Evolutionary conservation across 2,888 invertebrate species (phyloP).

Genomic region (Acrobasis repandana): DNA sequence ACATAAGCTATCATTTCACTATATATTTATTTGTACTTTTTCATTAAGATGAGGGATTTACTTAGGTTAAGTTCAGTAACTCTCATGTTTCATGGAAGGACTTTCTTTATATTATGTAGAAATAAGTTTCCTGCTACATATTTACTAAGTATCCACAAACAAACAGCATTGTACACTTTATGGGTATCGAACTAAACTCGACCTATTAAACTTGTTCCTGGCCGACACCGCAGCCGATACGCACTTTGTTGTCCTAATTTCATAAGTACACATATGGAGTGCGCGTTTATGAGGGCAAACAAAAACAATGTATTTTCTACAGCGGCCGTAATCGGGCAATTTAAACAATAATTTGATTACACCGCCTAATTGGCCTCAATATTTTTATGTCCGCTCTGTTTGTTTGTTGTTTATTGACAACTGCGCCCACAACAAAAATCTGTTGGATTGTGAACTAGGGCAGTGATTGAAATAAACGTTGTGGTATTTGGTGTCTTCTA

Average conservation of each 20-base stretch:
- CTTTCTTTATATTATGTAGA: neutral
- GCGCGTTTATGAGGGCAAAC: conserved; percentile 26
- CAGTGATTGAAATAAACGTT: neutral
- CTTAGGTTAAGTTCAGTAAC: too few species aligned
- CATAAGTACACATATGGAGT: conserved; percentile 46
- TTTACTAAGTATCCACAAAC: conserved; percentile 38
- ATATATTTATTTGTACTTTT: too few species aligned
- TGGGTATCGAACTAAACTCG: conserved; percentile 54
- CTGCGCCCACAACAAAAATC: neutral
- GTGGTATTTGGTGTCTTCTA: neutral
- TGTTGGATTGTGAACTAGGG: neutral
- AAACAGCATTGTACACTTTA: conserved; percentile 41
- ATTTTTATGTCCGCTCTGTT: conserved; percentile 29
- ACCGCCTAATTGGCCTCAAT: conserved; percentile 34
- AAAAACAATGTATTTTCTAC: conserved; percentile 19
- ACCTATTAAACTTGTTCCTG: conserved; percentile 43
- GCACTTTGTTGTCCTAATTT: conserved; percentile 53
- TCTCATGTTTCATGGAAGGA: too few species aligned
- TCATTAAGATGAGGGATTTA: too few species aligned
- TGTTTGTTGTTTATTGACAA: conserved; percentile 26
- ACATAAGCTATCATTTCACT: too few species aligned
- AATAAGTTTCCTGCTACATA: neutral
- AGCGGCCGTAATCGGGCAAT: conserved; percentile 10
- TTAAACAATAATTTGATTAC: conserved; percentile 28
- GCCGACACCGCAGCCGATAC: conserved; percentile 40